A percentile compares a stretch with the other conserved stretches of the same genome.
Conservation (phyloP, 2,888 invertebrate genomes). For the Eristalis intricaria region DNA sequence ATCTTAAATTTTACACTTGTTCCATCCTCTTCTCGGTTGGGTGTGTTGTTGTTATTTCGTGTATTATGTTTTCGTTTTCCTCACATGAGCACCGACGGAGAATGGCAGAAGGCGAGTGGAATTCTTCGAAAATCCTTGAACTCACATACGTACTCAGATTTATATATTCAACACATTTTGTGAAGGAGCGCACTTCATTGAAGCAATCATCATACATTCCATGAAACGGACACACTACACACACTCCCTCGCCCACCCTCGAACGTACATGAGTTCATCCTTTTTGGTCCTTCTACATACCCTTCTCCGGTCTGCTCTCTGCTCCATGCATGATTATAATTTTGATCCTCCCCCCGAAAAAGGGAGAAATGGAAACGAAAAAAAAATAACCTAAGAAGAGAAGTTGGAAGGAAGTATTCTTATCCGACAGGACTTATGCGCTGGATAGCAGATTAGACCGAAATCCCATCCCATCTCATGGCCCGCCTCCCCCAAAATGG, state of each 20-base stretch:
- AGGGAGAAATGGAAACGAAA: neutral
- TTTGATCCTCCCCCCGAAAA: constrained; percentile 39
- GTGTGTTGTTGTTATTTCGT: constrained; percentile 10
- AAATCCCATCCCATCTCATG: constrained; percentile 20
- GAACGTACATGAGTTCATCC: constrained; percentile 5
- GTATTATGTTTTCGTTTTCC: constrained; percentile 21
- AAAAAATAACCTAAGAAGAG: constrained; percentile 11
- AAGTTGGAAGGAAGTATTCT: constrained; percentile 14
- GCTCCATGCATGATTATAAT: constrained; percentile 56
- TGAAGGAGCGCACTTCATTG: constrained; percentile 70
- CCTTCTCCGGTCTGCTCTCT: neutral
- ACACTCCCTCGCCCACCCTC: constrained; percentile 6
- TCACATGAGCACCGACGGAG: constrained; percentile 14
- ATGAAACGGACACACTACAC: constrained; percentile 52
- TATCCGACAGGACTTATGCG: constrained; percentile 45
- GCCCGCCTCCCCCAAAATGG: constrained; percentile 18
- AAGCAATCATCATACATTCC: constrained; percentile 71
- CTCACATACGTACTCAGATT: constrained; percentile 67
- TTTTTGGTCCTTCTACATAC: constrained; percentile 4
- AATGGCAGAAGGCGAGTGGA: constrained; percentile 38
- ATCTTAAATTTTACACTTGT: constrained; percentile 70
- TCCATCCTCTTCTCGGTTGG: constrained; percentile 29
- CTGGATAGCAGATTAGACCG: constrained; percentile 41
- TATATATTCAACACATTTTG: constrained; percentile 69
- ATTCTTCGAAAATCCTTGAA: constrained; percentile 66